Evolutionary conservation across 2,113 vertebrate genomes (phyloP).

Genomic region (Ochotona curzoniae): DNA sequence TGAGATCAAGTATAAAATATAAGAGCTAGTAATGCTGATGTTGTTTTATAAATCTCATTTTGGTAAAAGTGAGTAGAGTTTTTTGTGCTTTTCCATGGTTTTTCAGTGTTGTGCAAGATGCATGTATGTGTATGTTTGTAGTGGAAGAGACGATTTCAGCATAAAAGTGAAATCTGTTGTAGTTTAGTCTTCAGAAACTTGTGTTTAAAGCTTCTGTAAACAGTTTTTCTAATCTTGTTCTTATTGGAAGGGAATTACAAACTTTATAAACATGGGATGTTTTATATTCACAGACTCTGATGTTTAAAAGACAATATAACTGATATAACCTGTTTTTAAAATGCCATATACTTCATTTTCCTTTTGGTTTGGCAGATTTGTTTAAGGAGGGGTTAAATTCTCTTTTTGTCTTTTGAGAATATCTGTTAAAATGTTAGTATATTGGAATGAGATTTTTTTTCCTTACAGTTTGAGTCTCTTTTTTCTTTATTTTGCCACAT

Average conservation of each 20-base stretch:
- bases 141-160: background rate
- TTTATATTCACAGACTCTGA: background rate
- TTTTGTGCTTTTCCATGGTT: background rate
- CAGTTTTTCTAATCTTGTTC: background rate
- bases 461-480: too few species aligned
- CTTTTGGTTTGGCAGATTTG: too few species aligned
- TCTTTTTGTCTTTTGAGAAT: too few species aligned
- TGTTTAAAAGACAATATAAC: background rate
- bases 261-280: background rate
- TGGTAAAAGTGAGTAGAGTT: background rate
- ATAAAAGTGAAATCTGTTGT: background rate
- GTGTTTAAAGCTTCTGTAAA: background rate
- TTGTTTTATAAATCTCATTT: background rate
- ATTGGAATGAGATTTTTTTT: too few species aligned
- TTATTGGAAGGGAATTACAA: background rate
- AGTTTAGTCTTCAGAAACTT: background rate
- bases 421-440: too few species aligned
- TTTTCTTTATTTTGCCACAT: too few species aligned
- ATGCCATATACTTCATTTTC: too few species aligned
- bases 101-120: too few species aligned
- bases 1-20: background rate
- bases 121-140: too few species aligned
- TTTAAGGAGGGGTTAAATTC: too few species aligned
- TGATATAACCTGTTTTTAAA: too few species aligned
- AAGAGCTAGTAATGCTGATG: background rate